Conservation (phyloP, 2,113 vertebrate genomes). For the Takifugu flavidus region DNA sequence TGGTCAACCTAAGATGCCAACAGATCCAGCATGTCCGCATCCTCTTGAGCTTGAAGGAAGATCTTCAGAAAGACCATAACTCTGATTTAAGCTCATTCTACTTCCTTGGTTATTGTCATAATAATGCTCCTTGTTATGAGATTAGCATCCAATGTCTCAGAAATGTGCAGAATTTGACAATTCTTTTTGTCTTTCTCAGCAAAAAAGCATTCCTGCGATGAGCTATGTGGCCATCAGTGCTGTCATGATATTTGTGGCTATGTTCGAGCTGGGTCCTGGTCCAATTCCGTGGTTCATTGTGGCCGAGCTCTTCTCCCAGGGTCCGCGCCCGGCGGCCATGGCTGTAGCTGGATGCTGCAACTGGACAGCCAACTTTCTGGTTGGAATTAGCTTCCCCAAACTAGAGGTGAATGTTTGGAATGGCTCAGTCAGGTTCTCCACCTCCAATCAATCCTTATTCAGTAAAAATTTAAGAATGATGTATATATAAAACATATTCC, state of each 20-base stretch:
- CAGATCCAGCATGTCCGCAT: no score
- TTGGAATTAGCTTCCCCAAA: constrained; percentile 90
- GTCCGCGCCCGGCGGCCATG: constrained; percentile 91
- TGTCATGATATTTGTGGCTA: constrained; percentile 88
- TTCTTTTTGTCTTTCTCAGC: constrained; percentile 22
- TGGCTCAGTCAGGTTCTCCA: neutral
- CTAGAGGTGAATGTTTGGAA: constrained; percentile 70
- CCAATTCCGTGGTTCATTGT: constrained; percentile 99
- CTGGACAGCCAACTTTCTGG: constrained; percentile 95
- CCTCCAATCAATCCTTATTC: no score
- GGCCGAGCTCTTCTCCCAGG: constrained; percentile 95
- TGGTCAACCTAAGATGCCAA: neutral
- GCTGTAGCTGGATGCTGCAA: constrained; percentile 93
- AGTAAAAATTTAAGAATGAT: neutral
- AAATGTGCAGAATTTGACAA: no score
- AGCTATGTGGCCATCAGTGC: constrained; percentile 84
- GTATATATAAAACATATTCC: no score
- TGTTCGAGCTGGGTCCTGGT: constrained; percentile 94
- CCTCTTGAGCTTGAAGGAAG: no score
- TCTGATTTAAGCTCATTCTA: no score
- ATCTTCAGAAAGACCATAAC: neutral
- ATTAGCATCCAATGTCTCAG: no score
- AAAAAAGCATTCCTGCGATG: constrained; percentile 68
- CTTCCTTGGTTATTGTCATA: no score
- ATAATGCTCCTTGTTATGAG: no score